These are phyloP conservation scores for Salvelinus sp. DNA, from an alignment of 2,113 vertebrate genomes.

Conservation along the genomic window DNA sequence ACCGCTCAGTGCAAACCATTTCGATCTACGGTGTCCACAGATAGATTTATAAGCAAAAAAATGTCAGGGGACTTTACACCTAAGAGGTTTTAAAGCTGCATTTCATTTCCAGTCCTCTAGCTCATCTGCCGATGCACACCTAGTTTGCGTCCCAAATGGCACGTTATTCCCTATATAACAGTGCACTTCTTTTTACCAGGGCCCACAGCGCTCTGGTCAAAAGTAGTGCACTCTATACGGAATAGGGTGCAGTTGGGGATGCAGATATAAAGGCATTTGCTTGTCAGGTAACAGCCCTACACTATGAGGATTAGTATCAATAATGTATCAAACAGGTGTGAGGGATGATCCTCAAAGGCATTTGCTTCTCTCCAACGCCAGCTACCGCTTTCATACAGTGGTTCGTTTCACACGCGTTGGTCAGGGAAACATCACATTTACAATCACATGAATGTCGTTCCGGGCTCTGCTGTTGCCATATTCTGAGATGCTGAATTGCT, in stretches of 20 bases:
- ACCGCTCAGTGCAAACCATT: too few relatives aligned
- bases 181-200: too few relatives aligned
- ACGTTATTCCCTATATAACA: too few relatives aligned
- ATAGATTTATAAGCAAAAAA: too few relatives aligned
- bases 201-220: too few relatives aligned
- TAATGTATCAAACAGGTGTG: slow-evolving; percentile 75
- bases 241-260: neutral
- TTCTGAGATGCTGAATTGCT: slow-evolving; percentile 3
- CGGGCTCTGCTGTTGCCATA: slow-evolving; percentile 64
- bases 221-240: too few relatives aligned
- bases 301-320: slow-evolving; percentile 71
- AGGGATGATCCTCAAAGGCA: slow-evolving; percentile 70
- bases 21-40: too few relatives aligned
- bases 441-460: slow-evolving; percentile 55
- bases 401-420: slow-evolving; percentile 7
- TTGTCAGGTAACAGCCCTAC: slow-evolving; percentile 56
- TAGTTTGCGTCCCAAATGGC: too few relatives aligned
- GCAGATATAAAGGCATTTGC: slow-evolving; percentile 51
- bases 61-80: too few relatives aligned
- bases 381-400: slow-evolving; percentile 70
- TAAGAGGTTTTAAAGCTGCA: too few relatives aligned
- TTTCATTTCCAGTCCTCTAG: slow-evolving; percentile 8
- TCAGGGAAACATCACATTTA: slow-evolving; percentile 34
- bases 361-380: slow-evolving; percentile 74
- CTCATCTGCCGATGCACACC: slow-evolving; percentile 52